Evolutionary conservation across 2,113 vertebrate genomes (phyloP).

Genomic region (Urocitellus parryii): DNA sequence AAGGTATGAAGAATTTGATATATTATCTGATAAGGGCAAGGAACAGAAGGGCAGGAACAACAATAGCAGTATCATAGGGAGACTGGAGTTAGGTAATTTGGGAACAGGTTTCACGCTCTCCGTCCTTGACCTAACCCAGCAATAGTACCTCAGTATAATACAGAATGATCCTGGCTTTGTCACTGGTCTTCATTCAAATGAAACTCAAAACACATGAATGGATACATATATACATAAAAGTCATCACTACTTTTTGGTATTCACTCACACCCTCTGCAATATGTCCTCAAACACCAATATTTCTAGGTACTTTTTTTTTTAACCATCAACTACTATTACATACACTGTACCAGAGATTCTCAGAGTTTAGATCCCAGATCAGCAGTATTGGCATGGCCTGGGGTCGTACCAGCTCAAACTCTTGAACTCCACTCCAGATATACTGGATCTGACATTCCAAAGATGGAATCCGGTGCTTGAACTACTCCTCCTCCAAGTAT

Average conservation of each 20-base stretch:
- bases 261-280: not conserved
- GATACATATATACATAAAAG: not conserved
- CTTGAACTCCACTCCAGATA: not conserved
- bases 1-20: not conserved
- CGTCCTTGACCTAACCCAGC: not conserved
- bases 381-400: not conserved
- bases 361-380: not conserved
- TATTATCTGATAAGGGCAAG: not conserved
- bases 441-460: not conserved
- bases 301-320: not conserved
- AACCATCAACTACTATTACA: not conserved
- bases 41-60: not conserved
- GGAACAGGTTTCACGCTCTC: not conserved
- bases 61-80: not conserved
- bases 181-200: not conserved
- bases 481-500: not conserved
- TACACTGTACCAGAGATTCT: not conserved
- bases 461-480: not conserved
- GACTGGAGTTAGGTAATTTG: not conserved
- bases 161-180: not conserved
- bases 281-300: not conserved
- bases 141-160: not conserved
- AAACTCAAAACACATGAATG: not conserved
- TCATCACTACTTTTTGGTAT: not conserved
- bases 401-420: not conserved